Percentiles rank a stretch among this genome's conserved stretches.
phyloP scores from a whole-genome alignment of 2,113 vertebrate species.

The Hydrolagus affinis region DNA sequence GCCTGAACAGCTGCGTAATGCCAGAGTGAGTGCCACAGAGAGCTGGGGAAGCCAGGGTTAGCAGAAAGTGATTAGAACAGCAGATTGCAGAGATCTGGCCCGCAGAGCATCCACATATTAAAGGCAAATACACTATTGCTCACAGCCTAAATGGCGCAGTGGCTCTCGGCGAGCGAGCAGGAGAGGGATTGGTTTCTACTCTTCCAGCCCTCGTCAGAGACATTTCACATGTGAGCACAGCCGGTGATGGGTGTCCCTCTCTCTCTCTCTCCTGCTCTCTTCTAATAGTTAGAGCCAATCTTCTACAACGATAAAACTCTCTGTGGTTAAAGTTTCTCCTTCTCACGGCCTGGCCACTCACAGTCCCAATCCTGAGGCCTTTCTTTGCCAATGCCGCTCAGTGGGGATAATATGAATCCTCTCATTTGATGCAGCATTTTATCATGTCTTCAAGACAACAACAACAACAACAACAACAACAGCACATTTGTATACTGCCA shows the following conservation, averaged over 20 bases:
- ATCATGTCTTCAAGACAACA: too few species aligned
- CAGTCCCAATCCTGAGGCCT: background rate
- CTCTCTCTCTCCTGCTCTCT: background rate
- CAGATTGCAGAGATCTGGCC: background rate
- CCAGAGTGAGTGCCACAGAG: too few species aligned
- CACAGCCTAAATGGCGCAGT: too few species aligned
- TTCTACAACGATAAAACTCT: background rate
- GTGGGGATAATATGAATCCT: too few species aligned
- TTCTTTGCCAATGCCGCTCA: background rate
- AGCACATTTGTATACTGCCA: too few species aligned
- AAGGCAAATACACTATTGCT: background rate
- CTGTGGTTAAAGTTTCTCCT: background rate
- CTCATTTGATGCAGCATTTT: too few species aligned
- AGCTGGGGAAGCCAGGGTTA: background rate
- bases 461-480: too few species aligned
- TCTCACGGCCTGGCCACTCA: background rate
- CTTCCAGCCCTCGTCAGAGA: background rate
- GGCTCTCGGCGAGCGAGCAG: too few species aligned
- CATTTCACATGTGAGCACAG: background rate
- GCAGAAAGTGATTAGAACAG: background rate
- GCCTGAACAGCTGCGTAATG: background rate
- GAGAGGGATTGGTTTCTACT: background rate
- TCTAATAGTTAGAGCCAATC: background rate
- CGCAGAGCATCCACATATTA: background rate
- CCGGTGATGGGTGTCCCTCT: background rate